phyloP scores from a whole-genome alignment of 2,888 invertebrate species.

The Timema podura region DNA sequence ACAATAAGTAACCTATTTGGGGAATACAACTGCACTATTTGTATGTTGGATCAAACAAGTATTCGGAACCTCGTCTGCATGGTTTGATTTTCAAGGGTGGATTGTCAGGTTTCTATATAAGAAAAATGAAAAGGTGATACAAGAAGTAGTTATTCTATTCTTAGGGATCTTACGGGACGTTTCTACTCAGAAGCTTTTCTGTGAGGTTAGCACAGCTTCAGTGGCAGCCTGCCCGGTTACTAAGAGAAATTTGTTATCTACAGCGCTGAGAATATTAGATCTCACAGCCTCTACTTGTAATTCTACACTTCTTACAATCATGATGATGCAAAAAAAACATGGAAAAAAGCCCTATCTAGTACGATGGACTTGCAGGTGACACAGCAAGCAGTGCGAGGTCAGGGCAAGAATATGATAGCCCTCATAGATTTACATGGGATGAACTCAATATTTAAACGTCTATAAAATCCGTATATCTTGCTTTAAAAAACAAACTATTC shows the following conservation, averaged over 20 bases:
- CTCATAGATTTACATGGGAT: no score
- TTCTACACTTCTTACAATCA: background rate
- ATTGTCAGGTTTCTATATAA: background rate
- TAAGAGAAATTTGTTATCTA: constrained; percentile 1
- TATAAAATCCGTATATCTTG: no score
- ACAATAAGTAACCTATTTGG: background rate
- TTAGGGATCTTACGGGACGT: background rate
- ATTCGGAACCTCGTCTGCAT: background rate
- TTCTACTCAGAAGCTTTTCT: background rate
- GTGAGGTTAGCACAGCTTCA: background rate
- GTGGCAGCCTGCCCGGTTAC: background rate
- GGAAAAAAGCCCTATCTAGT: no score
- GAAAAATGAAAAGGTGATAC: background rate
- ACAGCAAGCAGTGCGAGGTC: no score
- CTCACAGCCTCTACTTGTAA: background rate
- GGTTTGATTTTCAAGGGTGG: background rate
- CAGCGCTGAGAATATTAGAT: background rate
- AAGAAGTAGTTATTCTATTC: background rate
- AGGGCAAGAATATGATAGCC: no score
- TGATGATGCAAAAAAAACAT: background rate
- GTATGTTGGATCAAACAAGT: background rate
- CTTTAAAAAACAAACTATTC: no score
- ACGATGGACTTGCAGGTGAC: no score
- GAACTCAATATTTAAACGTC: no score
- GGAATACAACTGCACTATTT: background rate